Conservation (phyloP, 1,140 invertebrate species). For the Parasteatoda tepidariorum region DNA sequence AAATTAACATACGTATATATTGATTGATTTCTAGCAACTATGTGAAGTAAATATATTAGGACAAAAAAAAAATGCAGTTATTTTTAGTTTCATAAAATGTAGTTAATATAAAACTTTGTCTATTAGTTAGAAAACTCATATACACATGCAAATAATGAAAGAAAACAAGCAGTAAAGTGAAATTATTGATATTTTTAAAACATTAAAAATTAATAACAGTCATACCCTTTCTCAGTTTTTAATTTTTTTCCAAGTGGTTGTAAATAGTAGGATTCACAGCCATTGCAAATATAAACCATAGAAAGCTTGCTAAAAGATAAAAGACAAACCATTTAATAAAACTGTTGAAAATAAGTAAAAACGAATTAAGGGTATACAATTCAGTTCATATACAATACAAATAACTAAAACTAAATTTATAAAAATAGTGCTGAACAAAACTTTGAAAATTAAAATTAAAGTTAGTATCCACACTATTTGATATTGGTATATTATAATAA, state of each 20-base stretch:
- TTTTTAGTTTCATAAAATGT: background rate
- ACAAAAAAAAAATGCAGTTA: background rate
- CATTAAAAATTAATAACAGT: background rate
- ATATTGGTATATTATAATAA: no score
- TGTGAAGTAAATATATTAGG: background rate
- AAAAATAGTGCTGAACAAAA: background rate
- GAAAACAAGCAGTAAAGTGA: background rate
- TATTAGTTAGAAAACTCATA: background rate
- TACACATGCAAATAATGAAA: background rate
- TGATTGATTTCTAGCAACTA: no score
- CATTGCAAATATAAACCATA: conserved; percentile 87
- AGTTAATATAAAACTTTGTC: background rate
- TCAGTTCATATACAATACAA: background rate
- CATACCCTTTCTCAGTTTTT: conserved; percentile 68
- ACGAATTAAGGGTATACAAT: background rate
- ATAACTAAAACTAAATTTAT: background rate
- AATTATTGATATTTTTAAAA: background rate
- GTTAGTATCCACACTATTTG: no score
- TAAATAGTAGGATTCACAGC: conserved; percentile 82
- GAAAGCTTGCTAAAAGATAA: conserved; percentile 79
- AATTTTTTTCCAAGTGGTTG: conserved; percentile 79
- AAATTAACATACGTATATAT: no score
- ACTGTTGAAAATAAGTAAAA: background rate
- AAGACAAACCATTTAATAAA: background rate
- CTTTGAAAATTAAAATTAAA: background rate